Evolutionary conservation across 2,113 vertebrate genomes (phyloP).

Genomic region (Accipiter cooperii): DNA sequence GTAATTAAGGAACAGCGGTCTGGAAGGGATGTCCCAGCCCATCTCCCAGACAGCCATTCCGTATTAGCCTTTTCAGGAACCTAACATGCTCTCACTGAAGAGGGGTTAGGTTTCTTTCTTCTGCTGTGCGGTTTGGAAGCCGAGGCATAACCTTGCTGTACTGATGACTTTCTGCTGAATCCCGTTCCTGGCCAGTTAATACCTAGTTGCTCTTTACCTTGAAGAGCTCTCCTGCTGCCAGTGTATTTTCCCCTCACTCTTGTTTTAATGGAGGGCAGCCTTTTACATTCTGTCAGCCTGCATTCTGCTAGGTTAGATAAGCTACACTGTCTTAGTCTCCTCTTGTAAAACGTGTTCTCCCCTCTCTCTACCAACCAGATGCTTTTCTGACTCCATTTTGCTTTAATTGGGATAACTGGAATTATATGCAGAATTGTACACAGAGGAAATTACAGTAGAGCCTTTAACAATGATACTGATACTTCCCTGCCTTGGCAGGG

Average conservation of each 20-base stretch:
- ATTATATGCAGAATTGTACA: background rate
- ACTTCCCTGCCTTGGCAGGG: slow-evolving; percentile 7
- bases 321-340: background rate
- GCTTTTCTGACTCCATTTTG: background rate
- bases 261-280: background rate
- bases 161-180: background rate
- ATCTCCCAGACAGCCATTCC: background rate
- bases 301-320: background rate
- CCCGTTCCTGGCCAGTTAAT: background rate
- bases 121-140: background rate
- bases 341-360: background rate
- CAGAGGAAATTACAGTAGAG: slow-evolving; percentile 23
- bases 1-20: slow-evolving; percentile 30
- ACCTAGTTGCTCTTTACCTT: background rate
- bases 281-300: background rate
- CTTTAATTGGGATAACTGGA: slow-evolving; percentile 22
- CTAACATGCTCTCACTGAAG: background rate
- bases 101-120: background rate
- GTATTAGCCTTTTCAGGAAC: background rate
- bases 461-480: background rate
- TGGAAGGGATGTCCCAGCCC: background rate
- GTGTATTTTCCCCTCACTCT: background rate
- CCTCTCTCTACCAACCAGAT: background rate
- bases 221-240: background rate
- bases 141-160: background rate